phyloP scores from a whole-genome alignment of 2,113 vertebrate species.

The Suncus etruscus region DNA sequence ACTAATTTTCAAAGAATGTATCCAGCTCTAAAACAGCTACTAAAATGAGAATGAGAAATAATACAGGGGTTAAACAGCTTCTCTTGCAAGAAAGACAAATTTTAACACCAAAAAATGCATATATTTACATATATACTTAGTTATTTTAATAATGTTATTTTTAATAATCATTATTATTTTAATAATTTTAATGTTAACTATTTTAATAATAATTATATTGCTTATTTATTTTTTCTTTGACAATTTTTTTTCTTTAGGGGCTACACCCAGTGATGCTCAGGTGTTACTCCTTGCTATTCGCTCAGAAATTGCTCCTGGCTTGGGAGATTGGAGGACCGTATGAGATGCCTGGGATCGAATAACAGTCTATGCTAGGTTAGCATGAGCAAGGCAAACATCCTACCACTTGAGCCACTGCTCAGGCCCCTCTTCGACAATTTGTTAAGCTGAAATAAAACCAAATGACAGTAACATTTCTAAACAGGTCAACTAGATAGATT shows the following conservation, averaged over 20 bases:
- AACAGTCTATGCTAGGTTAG: no score
- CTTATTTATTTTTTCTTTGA: neutral
- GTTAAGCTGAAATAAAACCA: neutral
- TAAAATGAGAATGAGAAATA: neutral
- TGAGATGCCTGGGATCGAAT: no score
- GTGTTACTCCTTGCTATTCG: no score
- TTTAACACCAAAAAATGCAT: neutral
- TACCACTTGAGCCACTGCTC: no score
- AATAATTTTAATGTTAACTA: neutral
- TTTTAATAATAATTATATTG: neutral
- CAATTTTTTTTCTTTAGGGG: no score
- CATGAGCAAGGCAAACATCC: no score
- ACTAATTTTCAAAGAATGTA: conserved; percentile 31
- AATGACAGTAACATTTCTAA: neutral
- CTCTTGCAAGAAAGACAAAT: no score
- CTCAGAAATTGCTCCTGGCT: no score
- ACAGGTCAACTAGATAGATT: neutral
- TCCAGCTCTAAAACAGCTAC: neutral
- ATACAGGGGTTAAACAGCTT: no score
- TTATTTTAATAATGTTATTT: neutral
- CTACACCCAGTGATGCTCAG: no score
- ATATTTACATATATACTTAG: neutral
- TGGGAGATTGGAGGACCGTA: no score
- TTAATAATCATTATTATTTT: neutral
- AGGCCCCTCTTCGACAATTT: neutral